A percentile compares a stretch with the other conserved stretches of the same genome.
Conservation (phyloP, 1,140 invertebrate genomes). For the Onthophagus taurus region DNA sequence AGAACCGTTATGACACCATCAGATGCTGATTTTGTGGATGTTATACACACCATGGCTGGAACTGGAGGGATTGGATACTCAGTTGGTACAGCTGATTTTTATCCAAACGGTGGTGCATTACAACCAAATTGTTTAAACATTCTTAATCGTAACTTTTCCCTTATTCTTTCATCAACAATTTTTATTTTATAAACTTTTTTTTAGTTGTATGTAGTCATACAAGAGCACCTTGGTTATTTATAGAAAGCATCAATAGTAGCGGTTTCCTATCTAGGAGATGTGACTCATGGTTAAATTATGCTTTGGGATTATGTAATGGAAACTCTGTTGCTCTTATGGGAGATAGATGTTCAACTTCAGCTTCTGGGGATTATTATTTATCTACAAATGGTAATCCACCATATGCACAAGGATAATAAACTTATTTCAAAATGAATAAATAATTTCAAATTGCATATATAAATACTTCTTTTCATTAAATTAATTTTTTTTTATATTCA, state of each 20-base stretch:
- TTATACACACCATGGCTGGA: slow-evolving; percentile 59
- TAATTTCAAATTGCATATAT: too few species aligned
- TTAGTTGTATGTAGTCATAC: slow-evolving; percentile 66
- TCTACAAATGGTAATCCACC: slow-evolving; percentile 37
- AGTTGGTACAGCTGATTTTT: slow-evolving; percentile 70
- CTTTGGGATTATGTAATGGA: slow-evolving; percentile 19
- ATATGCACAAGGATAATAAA: slow-evolving; percentile 3
- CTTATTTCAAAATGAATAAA: too few species aligned
- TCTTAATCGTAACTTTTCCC: neutral
- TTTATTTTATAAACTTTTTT: neutral
- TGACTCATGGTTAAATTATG: slow-evolving; percentile 25
- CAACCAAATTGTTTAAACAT: slow-evolving; percentile 46
- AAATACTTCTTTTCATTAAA: too few species aligned
- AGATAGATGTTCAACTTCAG: slow-evolving; percentile 39
- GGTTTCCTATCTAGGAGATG: slow-evolving; percentile 50
- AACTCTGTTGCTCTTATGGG: slow-evolving; percentile 44
- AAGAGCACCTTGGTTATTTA: slow-evolving; percentile 58
- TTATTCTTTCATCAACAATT: neutral
- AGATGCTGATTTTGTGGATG: slow-evolving; percentile 63
- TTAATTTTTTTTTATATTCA: too few species aligned
- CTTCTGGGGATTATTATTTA: slow-evolving; percentile 52
- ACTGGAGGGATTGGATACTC: slow-evolving; percentile 42
- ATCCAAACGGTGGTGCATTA: slow-evolving; percentile 58
- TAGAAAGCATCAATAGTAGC: slow-evolving; percentile 54
- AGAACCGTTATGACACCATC: slow-evolving; percentile 15